Conservation (phyloP, 2,888 invertebrate genomes). For the Coenonympha arcania region DNA sequence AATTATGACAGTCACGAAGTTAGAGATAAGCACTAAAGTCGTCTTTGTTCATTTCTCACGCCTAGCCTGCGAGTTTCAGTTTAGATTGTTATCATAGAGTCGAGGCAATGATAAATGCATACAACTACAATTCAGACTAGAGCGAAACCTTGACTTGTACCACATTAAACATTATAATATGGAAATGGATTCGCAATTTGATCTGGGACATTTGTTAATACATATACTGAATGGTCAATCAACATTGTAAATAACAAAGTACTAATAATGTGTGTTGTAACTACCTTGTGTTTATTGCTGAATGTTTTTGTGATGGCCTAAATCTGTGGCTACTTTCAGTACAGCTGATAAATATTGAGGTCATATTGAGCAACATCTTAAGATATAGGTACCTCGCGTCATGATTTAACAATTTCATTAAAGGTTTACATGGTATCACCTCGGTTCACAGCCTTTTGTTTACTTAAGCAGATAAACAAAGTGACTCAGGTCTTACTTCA, state of each 20-base stretch:
- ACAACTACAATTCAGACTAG: slow-evolving; percentile 32
- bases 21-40: slow-evolving; percentile 34
- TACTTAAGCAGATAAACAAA: slow-evolving; percentile 40
- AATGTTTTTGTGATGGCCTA: neutral
- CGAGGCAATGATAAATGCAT: slow-evolving; percentile 56
- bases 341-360: slow-evolving; percentile 2
- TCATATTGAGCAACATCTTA: slow-evolving; percentile 3
- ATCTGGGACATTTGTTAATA: slow-evolving; percentile 7
- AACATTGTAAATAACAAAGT: neutral
- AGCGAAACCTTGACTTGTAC: slow-evolving; percentile 23
- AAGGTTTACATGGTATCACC: slow-evolving; percentile 19
- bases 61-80: slow-evolving; percentile 53
- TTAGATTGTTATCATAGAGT: slow-evolving; percentile 53
- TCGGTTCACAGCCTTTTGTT: slow-evolving; percentile 20
- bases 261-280: neutral
- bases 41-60: slow-evolving; percentile 63
- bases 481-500: slow-evolving; percentile 58
- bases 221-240: neutral
- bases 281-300: neutral
- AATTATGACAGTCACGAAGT: slow-evolving; percentile 49
- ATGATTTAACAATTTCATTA: slow-evolving; percentile 11
- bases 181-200: slow-evolving; percentile 21
- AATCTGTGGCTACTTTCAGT: neutral
- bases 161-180: slow-evolving; percentile 13
- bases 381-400: neutral